Percentiles rank a stretch among this genome's conserved stretches.
phyloP scores from a whole-genome alignment of 2,113 vertebrate species.

The Neogale vison region DNA sequence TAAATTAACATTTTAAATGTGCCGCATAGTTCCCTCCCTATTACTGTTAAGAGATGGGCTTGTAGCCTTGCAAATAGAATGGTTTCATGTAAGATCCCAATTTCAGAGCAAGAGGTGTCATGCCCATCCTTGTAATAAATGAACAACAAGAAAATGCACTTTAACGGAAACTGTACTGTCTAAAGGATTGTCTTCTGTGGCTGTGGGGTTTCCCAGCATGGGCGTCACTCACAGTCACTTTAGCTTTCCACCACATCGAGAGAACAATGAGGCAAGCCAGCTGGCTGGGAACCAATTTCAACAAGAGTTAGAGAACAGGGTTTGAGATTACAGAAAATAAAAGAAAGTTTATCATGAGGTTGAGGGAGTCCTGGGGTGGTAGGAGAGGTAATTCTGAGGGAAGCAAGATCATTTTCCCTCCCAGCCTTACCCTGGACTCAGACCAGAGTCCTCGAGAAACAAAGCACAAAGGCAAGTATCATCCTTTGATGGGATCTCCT shows the following conservation, averaged over 20 bases:
- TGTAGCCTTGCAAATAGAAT: neutral
- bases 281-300: neutral
- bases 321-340: neutral
- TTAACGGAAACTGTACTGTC: neutral
- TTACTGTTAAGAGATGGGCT: conserved; percentile 24
- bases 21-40: neutral
- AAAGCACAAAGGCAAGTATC: neutral
- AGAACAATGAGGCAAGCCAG: neutral
- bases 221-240: neutral
- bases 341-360: neutral
- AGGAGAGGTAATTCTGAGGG: neutral
- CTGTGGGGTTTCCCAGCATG: neutral
- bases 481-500: neutral
- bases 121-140: neutral
- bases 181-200: neutral
- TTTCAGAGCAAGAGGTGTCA: conserved; percentile 6
- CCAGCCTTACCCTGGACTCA: neutral
- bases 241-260: neutral
- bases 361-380: neutral
- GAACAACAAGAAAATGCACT: neutral
- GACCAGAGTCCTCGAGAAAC: neutral
- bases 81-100: conserved; percentile 18
- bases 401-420: neutral
- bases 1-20: conserved; percentile 57
- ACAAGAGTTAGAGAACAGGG: neutral